Base-by-base conservation (phyloP, 2,797 vertebrate species). In the Stomatorhinus walkeri region DNA sequence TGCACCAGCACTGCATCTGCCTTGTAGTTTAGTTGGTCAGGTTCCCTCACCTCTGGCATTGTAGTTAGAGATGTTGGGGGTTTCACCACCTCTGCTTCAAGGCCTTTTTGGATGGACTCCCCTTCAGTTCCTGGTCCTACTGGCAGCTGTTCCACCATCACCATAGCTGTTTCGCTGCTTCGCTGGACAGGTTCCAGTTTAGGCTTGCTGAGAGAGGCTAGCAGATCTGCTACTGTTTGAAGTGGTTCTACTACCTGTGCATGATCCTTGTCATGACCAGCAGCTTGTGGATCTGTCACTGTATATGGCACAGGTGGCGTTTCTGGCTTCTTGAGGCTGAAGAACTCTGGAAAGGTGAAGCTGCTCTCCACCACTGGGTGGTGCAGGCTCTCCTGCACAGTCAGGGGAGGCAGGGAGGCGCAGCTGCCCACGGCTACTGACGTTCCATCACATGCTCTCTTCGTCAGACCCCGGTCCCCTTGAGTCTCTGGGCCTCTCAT, bases 341-440 rank as follows among this genome's bases (percentile, higher is more conserved):
- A 92, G 89, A 92, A 93, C 10, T 95, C 94, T 87, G 92, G 92
- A 84, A 95, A 94, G 90, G 89, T 95, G 87, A 93, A 96, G 90
- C 94, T 95, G 88, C 93, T 92, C 90, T 96, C 96, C 19, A 93
- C 92, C 87, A 96, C 94, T 52, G 95, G 95, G 90, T 96, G 91
- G 85, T 93, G 92, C 89, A 96, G 93, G 90, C 90, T 95, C 92
- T 96, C 96, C 1, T 95, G 93, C 43, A 96, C 94, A 1, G 92
- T 96, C 87, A 96, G 89, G 0, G 95, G 96, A 85, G 95, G 96
- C 87, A 96, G 91, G 87, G 95, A 96, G 3, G 95, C 94, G 54
- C 92, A 95, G 88, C 91, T 89, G 59, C 90, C 36, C 0, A 88
- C 9, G 48, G 85, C 52, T 7, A 16, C 9, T 36, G 72, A 59